A percentile compares a stretch with the other conserved stretches of the same genome.
Evolutionary conservation across 2,113 vertebrate genomes (phyloP).

Genomic region (Lepidothrix coronata): DNA sequence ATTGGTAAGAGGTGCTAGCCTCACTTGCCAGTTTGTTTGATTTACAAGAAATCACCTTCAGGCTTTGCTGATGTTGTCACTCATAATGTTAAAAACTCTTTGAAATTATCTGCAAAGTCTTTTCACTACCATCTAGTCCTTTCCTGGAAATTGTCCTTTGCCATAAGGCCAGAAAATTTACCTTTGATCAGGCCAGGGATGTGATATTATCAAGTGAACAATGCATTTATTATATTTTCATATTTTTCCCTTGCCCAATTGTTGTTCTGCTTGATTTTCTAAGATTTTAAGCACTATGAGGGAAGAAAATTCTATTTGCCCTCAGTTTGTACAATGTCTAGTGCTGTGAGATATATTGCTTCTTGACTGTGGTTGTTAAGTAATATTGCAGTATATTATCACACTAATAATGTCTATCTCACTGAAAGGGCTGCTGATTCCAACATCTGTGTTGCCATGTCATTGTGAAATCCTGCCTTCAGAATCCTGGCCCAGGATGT

Average conservation of each 20-base stretch:
- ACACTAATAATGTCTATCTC: background rate
- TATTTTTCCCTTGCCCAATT: background rate
- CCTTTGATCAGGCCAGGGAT: background rate
- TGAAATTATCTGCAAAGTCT: background rate
- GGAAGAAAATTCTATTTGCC: background rate
- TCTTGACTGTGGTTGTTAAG: background rate
- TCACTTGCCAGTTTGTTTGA: background rate
- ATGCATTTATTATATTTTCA: background rate
- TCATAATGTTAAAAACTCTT: background rate
- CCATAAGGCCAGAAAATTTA: background rate
- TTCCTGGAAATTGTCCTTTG: background rate
- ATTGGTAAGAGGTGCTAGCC: background rate
- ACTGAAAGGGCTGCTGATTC: background rate
- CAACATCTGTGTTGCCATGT: background rate
- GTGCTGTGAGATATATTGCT: background rate
- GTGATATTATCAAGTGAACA: background rate
- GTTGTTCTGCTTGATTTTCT: background rate
- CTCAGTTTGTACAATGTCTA: background rate
- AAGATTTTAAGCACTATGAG: background rate
- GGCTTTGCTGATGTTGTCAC: background rate
- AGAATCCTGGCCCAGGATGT: background rate
- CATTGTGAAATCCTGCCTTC: background rate
- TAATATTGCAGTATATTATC: background rate
- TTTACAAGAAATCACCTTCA: background rate
- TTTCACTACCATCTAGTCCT: background rate